phyloP scores from a whole-genome alignment of 1,140 invertebrate species.

The Pectinophora gossypiella region DNA sequence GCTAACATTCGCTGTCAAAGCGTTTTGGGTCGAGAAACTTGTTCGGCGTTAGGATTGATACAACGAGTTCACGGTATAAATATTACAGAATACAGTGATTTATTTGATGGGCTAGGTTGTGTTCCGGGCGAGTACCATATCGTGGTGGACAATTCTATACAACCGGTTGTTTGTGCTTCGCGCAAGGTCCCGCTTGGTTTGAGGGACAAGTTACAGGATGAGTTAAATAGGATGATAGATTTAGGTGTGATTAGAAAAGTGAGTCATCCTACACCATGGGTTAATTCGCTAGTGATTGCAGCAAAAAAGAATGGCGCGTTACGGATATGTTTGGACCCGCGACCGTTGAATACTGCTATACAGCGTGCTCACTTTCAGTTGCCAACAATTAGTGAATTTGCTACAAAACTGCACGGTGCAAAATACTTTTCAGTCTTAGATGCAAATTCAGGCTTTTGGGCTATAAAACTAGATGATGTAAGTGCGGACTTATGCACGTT shows the following conservation, averaged over 20 bases:
- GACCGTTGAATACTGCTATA: constrained; percentile 39
- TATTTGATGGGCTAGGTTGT: constrained; percentile 7
- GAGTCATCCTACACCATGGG: constrained; percentile 18
- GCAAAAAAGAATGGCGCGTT: constrained; percentile 25
- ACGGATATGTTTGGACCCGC: constrained; percentile 37
- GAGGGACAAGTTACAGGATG: not conserved
- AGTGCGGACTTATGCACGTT: constrained; percentile 25
- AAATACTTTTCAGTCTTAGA: constrained; percentile 26
- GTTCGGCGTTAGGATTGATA: constrained; percentile 7
- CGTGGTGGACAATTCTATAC: constrained; percentile 3
- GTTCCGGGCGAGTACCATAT: constrained; percentile 11
- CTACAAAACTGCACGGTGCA: constrained; percentile 14
- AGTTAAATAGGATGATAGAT: constrained; percentile 6
- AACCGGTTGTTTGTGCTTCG: constrained; percentile 4
- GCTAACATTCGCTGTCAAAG: constrained; percentile 13
- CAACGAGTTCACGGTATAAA: constrained; percentile 6
- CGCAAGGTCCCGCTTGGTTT: constrained; percentile 7
- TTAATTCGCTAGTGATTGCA: constrained; percentile 28
- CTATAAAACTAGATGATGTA: constrained; percentile 15
- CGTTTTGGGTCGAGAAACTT: constrained; percentile 10
- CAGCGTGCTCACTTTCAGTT: constrained; percentile 27
- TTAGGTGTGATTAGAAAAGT: constrained; percentile 7
- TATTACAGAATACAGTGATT: not conserved
- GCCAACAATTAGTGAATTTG: constrained; percentile 20
- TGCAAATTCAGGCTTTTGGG: constrained; percentile 27